A percentile compares a stretch with the other conserved stretches of the same genome.
Evolutionary conservation across 2,888 invertebrate species (phyloP).

Genomic region (Alviniconcha strummeri): DNA sequence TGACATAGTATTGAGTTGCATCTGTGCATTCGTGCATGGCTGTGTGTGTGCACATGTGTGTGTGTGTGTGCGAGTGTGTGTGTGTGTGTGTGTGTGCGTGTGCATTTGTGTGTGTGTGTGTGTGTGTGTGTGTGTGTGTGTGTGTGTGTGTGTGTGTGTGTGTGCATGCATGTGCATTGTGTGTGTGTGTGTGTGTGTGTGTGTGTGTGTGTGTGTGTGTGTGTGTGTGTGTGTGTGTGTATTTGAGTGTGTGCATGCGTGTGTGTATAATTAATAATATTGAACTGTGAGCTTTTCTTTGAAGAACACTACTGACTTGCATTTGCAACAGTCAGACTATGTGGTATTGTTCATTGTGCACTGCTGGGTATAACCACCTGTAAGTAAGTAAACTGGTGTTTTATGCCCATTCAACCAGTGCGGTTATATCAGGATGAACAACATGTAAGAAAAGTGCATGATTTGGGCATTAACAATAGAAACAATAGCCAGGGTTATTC

Average conservation of each 20-base stretch:
- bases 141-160: slow-evolving; percentile 3
- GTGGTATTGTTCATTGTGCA: too few species aligned
- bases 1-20: not conserved
- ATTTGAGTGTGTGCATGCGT: not conserved
- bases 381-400: too few species aligned
- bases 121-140: slow-evolving; percentile 21
- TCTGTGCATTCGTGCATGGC: not conserved
- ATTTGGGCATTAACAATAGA: too few species aligned
- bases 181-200: not conserved
- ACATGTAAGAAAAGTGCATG: too few species aligned
- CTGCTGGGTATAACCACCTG: too few species aligned
- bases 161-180: not conserved
- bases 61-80: not conserved
- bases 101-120: not conserved
- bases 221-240: not conserved
- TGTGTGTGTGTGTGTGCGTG: not conserved
- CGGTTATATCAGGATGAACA: too few species aligned
- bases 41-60: not conserved
- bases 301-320: too few species aligned
- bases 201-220: not conserved
- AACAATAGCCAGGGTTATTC: too few species aligned
- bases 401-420: too few species aligned
- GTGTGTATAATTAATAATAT: not conserved
- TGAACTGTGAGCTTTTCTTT: too few species aligned
- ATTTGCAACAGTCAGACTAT: too few species aligned